Evolutionary conservation across 2,113 vertebrate species (phyloP).

Genomic region (Xenopus laevis): DNA sequence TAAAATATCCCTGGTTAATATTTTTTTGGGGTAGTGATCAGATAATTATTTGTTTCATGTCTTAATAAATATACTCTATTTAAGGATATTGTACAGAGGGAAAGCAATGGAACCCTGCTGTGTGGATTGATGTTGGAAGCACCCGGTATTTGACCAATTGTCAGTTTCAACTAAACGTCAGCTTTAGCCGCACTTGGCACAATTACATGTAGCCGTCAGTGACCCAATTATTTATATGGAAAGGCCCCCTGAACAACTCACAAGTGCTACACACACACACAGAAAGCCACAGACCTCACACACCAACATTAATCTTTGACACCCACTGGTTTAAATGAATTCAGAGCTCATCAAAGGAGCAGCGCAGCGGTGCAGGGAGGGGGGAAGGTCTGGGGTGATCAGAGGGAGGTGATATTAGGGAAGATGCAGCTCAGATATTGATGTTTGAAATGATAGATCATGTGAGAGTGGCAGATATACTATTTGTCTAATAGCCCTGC

Average conservation of each 20-base stretch:
- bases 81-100: neutral
- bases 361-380: constrained; percentile 56
- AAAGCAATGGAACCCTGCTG: neutral
- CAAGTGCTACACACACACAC: constrained; percentile 23
- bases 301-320: constrained; percentile 45
- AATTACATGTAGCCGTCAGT: neutral
- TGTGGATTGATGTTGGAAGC: neutral
- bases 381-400: constrained; percentile 59
- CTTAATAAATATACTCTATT: too few relatives aligned
- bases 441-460: constrained; percentile 96
- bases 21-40: too few relatives aligned
- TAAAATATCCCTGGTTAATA: too few relatives aligned
- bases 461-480: constrained; percentile 90
- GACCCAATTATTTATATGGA: neutral
- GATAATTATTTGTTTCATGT: too few relatives aligned
- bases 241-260: neutral
- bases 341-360: constrained; percentile 71
- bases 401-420: constrained; percentile 61
- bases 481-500: constrained; percentile 99
- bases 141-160: neutral
- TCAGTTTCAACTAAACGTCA: neutral
- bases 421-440: constrained; percentile 76
- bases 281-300: constrained; percentile 17
- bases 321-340: constrained; percentile 71
- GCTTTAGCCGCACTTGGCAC: neutral